Percentiles rank a stretch among this genome's conserved stretches.
These are phyloP conservation scores for Propithecus perrieri DNA, from an alignment of 2,797 vertebrate genomes.

Conservation along the genomic window DNA sequence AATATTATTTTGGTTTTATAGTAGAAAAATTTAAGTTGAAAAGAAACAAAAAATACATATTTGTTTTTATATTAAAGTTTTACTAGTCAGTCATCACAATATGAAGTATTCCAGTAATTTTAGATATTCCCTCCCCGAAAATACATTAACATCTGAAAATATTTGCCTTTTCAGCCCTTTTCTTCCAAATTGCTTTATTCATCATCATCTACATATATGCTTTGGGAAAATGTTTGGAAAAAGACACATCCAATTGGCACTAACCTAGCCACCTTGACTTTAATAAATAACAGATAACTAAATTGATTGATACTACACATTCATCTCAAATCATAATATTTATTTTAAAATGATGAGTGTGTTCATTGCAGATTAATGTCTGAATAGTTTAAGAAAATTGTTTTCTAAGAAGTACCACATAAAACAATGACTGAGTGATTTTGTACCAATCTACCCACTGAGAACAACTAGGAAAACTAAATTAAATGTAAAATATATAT, in stretches of 20 bases:
- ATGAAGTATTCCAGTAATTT: slow-evolving; percentile 78
- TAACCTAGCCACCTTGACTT: not conserved
- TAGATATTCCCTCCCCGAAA: slow-evolving; percentile 55
- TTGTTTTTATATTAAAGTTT: slow-evolving; percentile 23
- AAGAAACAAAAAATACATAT: not conserved
- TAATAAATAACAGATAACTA: slow-evolving; percentile 22
- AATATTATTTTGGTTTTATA: not conserved
- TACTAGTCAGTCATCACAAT: slow-evolving; percentile 70
- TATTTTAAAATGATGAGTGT: not conserved
- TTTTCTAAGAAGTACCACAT: not conserved
- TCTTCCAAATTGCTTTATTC: slow-evolving; percentile 41
- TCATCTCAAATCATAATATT: not conserved
- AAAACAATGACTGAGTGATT: not conserved
- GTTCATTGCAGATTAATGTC: not conserved
- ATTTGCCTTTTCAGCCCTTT: slow-evolving; percentile 57
- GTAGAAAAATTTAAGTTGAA: not conserved
- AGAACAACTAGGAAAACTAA: slow-evolving; percentile 7
- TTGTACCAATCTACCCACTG: not conserved
- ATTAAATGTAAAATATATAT: not conserved
- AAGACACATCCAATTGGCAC: not conserved
- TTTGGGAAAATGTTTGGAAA: slow-evolving; percentile 53
- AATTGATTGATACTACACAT: not conserved
- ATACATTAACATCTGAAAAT: slow-evolving; percentile 76
- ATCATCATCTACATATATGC: slow-evolving; percentile 27
- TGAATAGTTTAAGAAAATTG: not conserved